Evolutionary conservation across 2,797 vertebrate species (phyloP).

Genomic region (Acanthurus leucopareius): DNA sequence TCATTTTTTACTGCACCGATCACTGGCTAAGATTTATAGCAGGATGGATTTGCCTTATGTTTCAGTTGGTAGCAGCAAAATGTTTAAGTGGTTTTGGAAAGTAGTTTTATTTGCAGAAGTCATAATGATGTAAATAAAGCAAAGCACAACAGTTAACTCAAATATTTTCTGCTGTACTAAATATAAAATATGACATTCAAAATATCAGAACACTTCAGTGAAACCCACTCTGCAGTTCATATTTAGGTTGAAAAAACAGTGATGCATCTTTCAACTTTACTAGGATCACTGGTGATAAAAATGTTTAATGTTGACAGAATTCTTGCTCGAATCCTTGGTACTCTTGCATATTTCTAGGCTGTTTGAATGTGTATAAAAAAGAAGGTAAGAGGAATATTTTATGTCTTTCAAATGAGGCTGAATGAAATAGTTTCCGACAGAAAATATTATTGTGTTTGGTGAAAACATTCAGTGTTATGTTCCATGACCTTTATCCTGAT

Average conservation of each 20-base stretch:
- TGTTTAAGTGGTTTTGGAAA: not conserved
- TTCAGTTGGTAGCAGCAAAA: not conserved
- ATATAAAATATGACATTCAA: not conserved
- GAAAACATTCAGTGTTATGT: not conserved
- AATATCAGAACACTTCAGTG: not conserved
- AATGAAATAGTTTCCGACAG: not conserved
- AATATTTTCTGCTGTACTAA: not conserved
- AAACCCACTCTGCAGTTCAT: not conserved
- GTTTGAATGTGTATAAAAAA: not conserved
- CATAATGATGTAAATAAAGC: not conserved
- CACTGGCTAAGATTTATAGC: not conserved
- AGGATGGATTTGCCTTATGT: not conserved
- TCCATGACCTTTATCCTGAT: slow-evolving; percentile 15
- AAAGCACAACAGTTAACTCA: not conserved
- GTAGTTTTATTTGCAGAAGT: not conserved
- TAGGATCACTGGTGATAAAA: not conserved
- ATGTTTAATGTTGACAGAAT: not conserved
- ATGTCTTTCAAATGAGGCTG: not conserved
- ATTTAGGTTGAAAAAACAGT: not conserved
- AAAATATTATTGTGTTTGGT: no score
- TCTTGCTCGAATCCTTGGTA: not conserved
- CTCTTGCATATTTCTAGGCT: not conserved
- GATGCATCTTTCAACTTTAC: no score
- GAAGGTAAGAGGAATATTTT: not conserved
- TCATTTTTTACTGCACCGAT: slow-evolving; percentile 6